Conservation (phyloP, 2,888 invertebrate species). For the Corbicula japonica region DNA sequence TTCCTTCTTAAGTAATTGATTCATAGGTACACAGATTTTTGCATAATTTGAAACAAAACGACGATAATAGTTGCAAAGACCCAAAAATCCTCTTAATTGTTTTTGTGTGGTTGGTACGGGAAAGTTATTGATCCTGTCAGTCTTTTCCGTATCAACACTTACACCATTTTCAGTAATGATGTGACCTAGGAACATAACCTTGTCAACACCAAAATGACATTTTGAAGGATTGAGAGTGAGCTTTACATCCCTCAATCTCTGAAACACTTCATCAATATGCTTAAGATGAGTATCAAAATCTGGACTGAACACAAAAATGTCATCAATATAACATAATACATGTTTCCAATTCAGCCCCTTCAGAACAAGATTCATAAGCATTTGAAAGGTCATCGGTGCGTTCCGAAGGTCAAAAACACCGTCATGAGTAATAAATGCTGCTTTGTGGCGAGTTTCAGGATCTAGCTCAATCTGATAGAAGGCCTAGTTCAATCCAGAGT, state of each 20-base stretch:
- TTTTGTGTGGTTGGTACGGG: background rate
- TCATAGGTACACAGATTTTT: conserved; percentile 56
- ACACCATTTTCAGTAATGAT: conserved; percentile 25
- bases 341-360: too few relatives aligned
- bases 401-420: too few relatives aligned
- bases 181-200: conserved; percentile 26
- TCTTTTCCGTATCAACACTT: conserved; percentile 6
- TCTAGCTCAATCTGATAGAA: background rate
- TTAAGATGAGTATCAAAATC: conserved; percentile 5
- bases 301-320: conserved; percentile 4
- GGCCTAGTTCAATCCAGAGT: conserved; percentile 5
- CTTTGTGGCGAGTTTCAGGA: too few relatives aligned
- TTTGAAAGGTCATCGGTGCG: too few relatives aligned
- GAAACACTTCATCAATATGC: too few relatives aligned
- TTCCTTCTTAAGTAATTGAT: conserved; percentile 17
- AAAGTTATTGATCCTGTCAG: background rate
- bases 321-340: too few relatives aligned
- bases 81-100: conserved; percentile 55
- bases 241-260: background rate
- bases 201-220: conserved; percentile 32
- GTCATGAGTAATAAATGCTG: too few relatives aligned
- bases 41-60: conserved; percentile 34
- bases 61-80: conserved; percentile 41
- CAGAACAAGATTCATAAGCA: too few relatives aligned
- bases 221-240: conserved; percentile 9